These are phyloP conservation scores for Drosophila hydei DNA, from an alignment of 1,140 invertebrate species.

Conservation along the genomic window DNA sequence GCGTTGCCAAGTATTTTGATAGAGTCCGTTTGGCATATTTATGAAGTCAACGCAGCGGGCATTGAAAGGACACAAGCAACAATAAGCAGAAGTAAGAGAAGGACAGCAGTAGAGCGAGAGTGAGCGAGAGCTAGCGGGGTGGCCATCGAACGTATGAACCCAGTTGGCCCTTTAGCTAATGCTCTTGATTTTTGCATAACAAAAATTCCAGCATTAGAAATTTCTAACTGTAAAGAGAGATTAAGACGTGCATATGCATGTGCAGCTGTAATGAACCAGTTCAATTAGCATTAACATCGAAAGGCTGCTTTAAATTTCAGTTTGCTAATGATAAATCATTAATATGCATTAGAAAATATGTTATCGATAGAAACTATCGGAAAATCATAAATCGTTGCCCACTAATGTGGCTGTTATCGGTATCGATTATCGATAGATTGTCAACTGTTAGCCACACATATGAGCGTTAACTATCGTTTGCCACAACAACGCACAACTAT, in stretches of 20 bases:
- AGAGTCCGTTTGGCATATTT: constrained; percentile 60
- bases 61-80: constrained; percentile 41
- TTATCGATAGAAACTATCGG: no score
- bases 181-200: constrained; percentile 10
- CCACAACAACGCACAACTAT: no score
- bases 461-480: no score
- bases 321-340: no score
- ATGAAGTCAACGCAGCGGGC: constrained; percentile 51
- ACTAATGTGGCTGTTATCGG: neutral
- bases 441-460: no score
- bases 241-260: neutral
- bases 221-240: neutral
- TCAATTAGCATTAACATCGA: neutral
- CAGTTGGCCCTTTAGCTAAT: neutral
- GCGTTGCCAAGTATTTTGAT: constrained; percentile 52
- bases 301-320: no score
- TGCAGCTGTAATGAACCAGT: neutral
- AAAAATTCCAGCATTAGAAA: constrained; percentile 1
- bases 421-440: neutral
- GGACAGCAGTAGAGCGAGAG: neutral
- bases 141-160: neutral
- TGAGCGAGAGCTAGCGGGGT: neutral
- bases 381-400: no score
- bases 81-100: neutral
- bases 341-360: no score